phyloP scores from a whole-genome alignment of 2,888 invertebrate species.

The Stomorhina lunata region DNA sequence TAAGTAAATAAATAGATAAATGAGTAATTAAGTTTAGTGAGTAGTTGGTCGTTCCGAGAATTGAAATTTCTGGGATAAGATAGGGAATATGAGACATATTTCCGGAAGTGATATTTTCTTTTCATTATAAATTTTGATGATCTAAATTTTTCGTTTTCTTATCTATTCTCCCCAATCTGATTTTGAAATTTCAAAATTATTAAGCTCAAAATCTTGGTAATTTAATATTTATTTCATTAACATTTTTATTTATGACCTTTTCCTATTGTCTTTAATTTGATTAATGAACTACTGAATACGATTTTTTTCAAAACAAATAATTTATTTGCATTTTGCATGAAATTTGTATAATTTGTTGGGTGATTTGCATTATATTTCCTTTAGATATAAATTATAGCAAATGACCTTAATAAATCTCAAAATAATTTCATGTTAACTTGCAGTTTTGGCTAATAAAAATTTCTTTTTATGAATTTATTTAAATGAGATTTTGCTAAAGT shows the following conservation, averaged over 20 bases:
- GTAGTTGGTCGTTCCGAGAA: not conserved
- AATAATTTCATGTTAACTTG: conserved; percentile 44
- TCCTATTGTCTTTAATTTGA: not conserved
- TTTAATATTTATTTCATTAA: not conserved
- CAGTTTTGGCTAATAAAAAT: conserved; percentile 12
- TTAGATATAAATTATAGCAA: conserved; percentile 26
- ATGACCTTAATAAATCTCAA: conserved; percentile 48
- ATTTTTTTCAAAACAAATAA: not conserved
- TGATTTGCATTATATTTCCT: conserved; percentile 18
- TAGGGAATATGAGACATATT: too few species aligned
- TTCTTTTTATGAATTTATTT: not conserved
- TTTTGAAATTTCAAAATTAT: not conserved
- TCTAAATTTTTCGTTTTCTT: too few species aligned
- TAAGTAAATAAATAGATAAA: not conserved
- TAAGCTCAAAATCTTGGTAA: not conserved
- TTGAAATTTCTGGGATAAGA: too few species aligned
- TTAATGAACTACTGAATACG: not conserved
- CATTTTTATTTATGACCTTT: not conserved
- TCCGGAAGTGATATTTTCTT: too few species aligned
- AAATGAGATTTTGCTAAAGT: not conserved
- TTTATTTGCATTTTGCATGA: not conserved
- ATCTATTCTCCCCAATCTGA: too few species aligned
- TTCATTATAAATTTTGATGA: too few species aligned
- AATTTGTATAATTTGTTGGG: not conserved
- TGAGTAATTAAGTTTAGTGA: not conserved